phyloP scores from a whole-genome alignment of 2,888 invertebrate species.

The Agrotis segetum region DNA sequence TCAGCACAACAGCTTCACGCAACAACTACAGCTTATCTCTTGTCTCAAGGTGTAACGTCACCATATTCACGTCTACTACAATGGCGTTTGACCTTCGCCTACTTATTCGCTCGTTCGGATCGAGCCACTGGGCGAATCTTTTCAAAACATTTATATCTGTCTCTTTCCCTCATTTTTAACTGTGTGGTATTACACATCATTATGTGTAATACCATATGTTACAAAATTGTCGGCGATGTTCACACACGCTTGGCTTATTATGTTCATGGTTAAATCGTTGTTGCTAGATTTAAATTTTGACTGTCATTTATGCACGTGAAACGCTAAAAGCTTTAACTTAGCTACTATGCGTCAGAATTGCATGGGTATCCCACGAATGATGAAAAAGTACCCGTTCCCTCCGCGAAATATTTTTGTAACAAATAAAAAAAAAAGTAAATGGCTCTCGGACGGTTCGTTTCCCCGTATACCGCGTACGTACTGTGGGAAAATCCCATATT shows the following conservation, averaged over 20 bases:
- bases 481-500: constrained; percentile 25
- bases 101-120: constrained; percentile 87
- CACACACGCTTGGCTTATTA: constrained; percentile 43
- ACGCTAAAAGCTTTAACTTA: too few relatives aligned
- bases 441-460: neutral
- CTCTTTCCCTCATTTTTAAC: constrained; percentile 68
- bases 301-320: constrained; percentile 11
- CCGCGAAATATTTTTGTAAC: constrained; percentile 4
- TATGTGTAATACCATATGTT: constrained; percentile 28
- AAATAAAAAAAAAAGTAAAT: constrained; percentile 17
- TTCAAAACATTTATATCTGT: constrained; percentile 79
- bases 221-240: constrained; percentile 49
- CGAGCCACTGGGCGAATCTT: constrained; percentile 84
- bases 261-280: constrained; percentile 52
- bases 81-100: constrained; percentile 89
- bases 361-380: neutral
- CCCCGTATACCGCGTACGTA: constrained; percentile 5
- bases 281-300: constrained; percentile 17
- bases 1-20: constrained; percentile 61
- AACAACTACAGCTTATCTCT: constrained; percentile 74
- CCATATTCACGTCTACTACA: constrained; percentile 82
- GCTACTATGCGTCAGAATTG: neutral
- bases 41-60: constrained; percentile 80
- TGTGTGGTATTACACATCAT: constrained; percentile 48
- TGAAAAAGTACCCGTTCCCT: neutral